Percentiles rank a stretch among this genome's conserved stretches.
Conservation (phyloP, 2,797 vertebrate species). For the Xerus rutilus region DNA sequence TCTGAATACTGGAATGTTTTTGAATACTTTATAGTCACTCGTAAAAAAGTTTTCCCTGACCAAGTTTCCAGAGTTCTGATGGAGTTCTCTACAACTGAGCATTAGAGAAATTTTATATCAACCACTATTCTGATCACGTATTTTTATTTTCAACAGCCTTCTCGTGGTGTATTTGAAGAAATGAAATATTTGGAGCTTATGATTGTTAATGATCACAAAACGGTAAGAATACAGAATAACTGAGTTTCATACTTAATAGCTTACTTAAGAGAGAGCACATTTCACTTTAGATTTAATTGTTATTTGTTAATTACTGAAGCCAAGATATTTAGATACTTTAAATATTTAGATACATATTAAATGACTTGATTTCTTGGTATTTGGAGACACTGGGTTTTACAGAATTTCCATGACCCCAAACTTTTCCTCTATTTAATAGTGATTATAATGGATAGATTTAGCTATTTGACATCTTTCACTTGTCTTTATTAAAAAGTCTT, state of each 20-base stretch:
- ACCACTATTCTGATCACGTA: conserved; percentile 31
- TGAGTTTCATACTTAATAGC: not conserved
- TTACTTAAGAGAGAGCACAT: conserved; percentile 52
- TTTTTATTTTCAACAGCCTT: conserved; percentile 90
- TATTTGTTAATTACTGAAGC: conserved; percentile 40
- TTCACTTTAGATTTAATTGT: conserved; percentile 24
- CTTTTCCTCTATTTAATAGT: conserved; percentile 13
- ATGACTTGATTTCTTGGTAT: conserved; percentile 12
- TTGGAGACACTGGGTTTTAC: not conserved
- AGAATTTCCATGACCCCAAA: conserved; percentile 39
- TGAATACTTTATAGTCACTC: not conserved
- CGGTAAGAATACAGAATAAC: conserved; percentile 89
- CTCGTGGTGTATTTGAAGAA: conserved; percentile 96
- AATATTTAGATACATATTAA: not conserved
- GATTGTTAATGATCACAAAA: conserved; percentile 98
- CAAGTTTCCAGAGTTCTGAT: conserved; percentile 14
- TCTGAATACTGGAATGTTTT: not conserved
- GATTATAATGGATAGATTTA: conserved; percentile 8
- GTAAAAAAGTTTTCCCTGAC: not conserved
- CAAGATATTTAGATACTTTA: conserved; percentile 6
- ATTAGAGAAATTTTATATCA: not conserved
- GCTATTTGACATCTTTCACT: not conserved
- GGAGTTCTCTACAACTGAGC: not conserved
- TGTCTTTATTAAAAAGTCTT: conserved; percentile 17
- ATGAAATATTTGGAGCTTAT: conserved; percentile 99